Percentiles rank a stretch among this genome's conserved stretches.
These are phyloP conservation scores for Oplegnathus fasciatus DNA, from an alignment of 2,113 vertebrate species.

Conservation along the genomic window DNA sequence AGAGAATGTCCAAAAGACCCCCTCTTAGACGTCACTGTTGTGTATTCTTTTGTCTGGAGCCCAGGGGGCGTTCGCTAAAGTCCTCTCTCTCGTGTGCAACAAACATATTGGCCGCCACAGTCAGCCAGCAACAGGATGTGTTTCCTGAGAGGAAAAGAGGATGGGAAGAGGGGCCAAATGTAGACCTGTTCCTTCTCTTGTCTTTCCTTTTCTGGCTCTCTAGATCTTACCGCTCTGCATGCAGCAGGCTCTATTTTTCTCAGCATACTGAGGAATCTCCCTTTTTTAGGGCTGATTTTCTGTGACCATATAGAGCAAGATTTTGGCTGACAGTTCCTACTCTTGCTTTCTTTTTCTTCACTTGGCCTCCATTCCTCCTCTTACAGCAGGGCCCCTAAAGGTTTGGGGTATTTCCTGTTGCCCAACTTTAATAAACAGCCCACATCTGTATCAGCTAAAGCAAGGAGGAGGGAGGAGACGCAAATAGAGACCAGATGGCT, in stretches of 20 bases:
- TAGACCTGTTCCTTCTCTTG: conserved; percentile 78
- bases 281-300: conserved; percentile 26
- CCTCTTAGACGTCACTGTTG: conserved; percentile 75
- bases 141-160: conserved; percentile 96
- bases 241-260: conserved; percentile 14
- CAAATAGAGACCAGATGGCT: conserved; percentile 84
- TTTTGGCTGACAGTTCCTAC: conserved; percentile 23
- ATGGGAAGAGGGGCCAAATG: conserved; percentile 84
- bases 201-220: conserved; percentile 78
- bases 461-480: conserved; percentile 60
- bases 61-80: conserved; percentile 75
- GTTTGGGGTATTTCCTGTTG: conserved; percentile 89
- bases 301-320: conserved; percentile 58
- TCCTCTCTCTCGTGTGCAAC: conserved; percentile 82
- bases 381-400: conserved; percentile 79
- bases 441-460: conserved; percentile 86
- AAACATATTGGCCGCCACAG: conserved; percentile 85
- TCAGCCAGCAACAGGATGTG: conserved; percentile 95
- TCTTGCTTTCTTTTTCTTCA: conserved; percentile 48
- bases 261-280: conserved; percentile 30
- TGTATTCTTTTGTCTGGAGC: conserved; percentile 80
- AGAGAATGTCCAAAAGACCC: conserved; percentile 64
- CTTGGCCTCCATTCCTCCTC: conserved; percentile 39
- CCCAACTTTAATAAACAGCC: conserved; percentile 85
- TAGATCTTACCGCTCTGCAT: conserved; percentile 66